phyloP scores from a whole-genome alignment of 92 coral and sea anemone genomes.

The Epizoanthus stellaris region DNA sequence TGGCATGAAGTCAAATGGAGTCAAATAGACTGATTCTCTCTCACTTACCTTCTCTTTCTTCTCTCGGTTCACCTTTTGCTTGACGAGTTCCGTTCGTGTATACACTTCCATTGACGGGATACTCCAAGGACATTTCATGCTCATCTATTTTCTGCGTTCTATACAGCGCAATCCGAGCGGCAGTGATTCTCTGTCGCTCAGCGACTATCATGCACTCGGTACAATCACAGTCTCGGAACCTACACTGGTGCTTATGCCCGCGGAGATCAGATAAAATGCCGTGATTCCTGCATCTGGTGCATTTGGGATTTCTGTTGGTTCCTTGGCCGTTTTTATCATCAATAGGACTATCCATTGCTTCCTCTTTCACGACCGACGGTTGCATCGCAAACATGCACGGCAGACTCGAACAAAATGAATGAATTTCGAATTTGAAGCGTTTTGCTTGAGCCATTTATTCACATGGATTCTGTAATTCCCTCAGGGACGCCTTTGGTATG shows the following conservation, averaged over 20 bases:
- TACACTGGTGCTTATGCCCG: slow-evolving; percentile 96
- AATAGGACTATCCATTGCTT: slow-evolving; percentile 52
- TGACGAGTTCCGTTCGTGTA: slow-evolving; percentile 41
- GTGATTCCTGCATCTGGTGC: slow-evolving; percentile 95
- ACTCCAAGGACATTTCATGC: slow-evolving; percentile 62
- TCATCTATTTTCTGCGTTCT: slow-evolving; percentile 86
- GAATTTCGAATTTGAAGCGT: slow-evolving; percentile 39
- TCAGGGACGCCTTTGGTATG: slow-evolving; percentile 53
- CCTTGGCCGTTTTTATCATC: slow-evolving; percentile 52
- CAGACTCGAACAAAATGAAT: slow-evolving; percentile 38
- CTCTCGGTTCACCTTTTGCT: slow-evolving; percentile 45
- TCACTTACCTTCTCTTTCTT: slow-evolving; percentile 49
- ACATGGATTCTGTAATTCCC: slow-evolving; percentile 64
- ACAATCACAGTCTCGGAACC: slow-evolving; percentile 89
- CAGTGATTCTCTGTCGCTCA: slow-evolving; percentile 91
- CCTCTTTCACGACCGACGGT: slow-evolving; percentile 63
- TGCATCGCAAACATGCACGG: not conserved
- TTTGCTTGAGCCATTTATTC: slow-evolving; percentile 39
- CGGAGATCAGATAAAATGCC: slow-evolving; percentile 93
- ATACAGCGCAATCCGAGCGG: slow-evolving; percentile 93
- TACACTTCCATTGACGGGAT: slow-evolving; percentile 46
- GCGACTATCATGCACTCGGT: slow-evolving; percentile 88
- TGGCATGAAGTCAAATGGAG: not conserved
- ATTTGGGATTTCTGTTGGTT: slow-evolving; percentile 86
- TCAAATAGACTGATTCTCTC: not conserved